Evolutionary conservation across 2,797 vertebrate genomes (phyloP).

Genomic region (Tenualosa thibaudeaui): DNA sequence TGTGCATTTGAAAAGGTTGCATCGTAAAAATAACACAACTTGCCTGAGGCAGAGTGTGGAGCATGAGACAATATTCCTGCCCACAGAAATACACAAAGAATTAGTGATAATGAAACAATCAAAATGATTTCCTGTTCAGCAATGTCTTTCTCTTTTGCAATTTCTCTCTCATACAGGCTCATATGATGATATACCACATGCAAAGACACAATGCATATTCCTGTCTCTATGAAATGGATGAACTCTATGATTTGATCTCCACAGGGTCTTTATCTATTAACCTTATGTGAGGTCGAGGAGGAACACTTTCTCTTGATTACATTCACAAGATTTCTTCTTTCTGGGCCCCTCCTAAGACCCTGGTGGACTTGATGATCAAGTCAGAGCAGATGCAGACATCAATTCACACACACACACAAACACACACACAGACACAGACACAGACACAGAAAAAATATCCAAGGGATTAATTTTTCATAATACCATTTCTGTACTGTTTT

Average conservation of each 20-base stretch:
- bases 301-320: slow-evolving; percentile 1
- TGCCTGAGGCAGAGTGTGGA: background rate
- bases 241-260: background rate
- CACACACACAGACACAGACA: background rate
- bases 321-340: background rate
- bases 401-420: background rate
- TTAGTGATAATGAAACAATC: background rate
- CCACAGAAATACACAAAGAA: background rate
- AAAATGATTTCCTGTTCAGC: background rate
- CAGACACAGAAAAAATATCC: background rate
- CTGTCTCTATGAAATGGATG: background rate
- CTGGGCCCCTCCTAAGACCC: background rate
- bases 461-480: background rate
- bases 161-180: background rate
- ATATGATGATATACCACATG: background rate
- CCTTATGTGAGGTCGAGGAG: background rate
- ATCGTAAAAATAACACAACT: slow-evolving; percentile 10
- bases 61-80: background rate
- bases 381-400: background rate
- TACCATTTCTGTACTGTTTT: background rate
- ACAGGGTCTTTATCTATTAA: background rate
- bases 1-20: slow-evolving; percentile 26
- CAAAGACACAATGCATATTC: background rate
- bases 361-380: slow-evolving; percentile 1
- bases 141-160: background rate